Evolutionary conservation across 35 echinoderm and acorn worm genomes (phyloP), one percentile per base, ranked within the genome.

Genomic region (Heliocidaris tuberculata): DNA sequence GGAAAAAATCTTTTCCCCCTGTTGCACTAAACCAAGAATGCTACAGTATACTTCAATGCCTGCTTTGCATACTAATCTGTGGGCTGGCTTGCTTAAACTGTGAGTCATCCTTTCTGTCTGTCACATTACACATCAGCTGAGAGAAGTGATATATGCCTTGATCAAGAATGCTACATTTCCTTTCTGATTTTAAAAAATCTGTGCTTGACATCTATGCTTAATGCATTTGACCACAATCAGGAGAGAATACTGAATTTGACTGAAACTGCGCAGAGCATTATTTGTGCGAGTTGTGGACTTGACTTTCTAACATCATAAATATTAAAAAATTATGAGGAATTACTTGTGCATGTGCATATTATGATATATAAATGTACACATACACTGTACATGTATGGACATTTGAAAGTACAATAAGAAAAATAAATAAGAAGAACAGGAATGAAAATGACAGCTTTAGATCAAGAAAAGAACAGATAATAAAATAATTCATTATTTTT

Each of bases 51-150:
- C 6, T 5, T 78, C 21, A 78, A n/a, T 78, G 65, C 65, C 21
- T 78, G 65, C 3, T 78, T 78, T 78, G 65, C 65, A 78, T 78
- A 78, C 65, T 78, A 78, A 78, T 78, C 27, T 78, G 65, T 78
- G 65, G 65, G 65, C 65, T 78, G 65, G 65, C 65, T 78, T 78
- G 65, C 19, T 78, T 78, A 78, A 78, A 78, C 65, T 78, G 65
- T 78, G 65, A 78, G 65, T 78, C 65, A 78, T 78, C 65, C 15
- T n/a, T 78, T 78, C 52, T 56, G 27, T 78, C 65, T 19, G 65
- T 78, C 65, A 78, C 65, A 78, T 78, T 78, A 78, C 65, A 78
- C 65, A 27, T 78, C 21, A 19, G 8, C 7, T 78, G 65, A 78
- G 27, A 27, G 65, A 78, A 42, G 27, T 78, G 59, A 78, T 78